Base-by-base conservation (phyloP, 1,140 invertebrate genomes). In the Popillia japonica region DNA sequence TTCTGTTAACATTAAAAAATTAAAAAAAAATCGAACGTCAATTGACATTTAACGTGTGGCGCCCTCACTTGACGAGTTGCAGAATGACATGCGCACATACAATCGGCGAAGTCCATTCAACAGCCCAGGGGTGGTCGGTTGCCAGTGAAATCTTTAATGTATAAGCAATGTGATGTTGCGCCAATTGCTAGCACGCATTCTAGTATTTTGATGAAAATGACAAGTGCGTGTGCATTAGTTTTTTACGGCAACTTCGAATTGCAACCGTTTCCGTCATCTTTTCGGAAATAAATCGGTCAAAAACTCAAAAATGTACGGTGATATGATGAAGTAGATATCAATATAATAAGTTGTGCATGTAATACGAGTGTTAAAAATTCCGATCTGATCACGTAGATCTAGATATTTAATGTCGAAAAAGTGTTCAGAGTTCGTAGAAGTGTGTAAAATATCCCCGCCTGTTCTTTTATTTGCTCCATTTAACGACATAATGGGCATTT, bases 131-230 rank as follows among this genome's bases (percentile, higher is more conserved):
- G 61, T 68, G 61, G 61, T 14, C 61, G 61, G 17, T 68, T 68
- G 61, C 22, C 61, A 68, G 61, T 68, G 61, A 68, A 68, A 68
- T 68, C 61, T 68, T 68, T 68, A 68, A 68, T 68, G 61, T 68
- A 34, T 34, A 34, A 27, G 61, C 61, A 68, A 68, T 68, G 61
- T 68, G 61, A 10, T 68, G 61, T 68, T 68, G 61, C 61, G 61
- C 61, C 61, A 68, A 68, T 68, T 68, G 61, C 61, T 34, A 68
- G 22, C 61, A 68, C 61, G 61, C 61, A 68, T 68, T 68, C 61
- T 68, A 68, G 22, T 68, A 68, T 68, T 68, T 68, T 68, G 61
- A 68, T 68, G 61, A 68, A 68, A 68, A 68, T 68, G 61, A 68
- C 61, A 68, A 68, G 61, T 68, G 61, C 61, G 61, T 68, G 61